Evolutionary conservation across 2,888 invertebrate species (phyloP).

Genomic region (Leptopilina syphax): DNA sequence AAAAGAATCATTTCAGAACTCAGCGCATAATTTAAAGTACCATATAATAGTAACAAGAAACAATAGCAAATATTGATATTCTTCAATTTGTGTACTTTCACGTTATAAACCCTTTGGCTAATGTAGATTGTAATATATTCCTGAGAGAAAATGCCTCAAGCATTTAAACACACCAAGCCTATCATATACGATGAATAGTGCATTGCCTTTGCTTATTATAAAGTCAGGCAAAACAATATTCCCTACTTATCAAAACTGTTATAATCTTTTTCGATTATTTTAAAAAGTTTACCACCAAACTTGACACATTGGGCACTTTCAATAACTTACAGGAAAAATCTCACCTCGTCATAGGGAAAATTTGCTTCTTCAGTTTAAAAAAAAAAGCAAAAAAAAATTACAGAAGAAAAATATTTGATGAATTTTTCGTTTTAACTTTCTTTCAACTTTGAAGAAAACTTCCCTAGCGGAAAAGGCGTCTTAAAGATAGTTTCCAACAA

Average conservation of each 20-base stretch:
- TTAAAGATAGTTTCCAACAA: constrained; percentile 1
- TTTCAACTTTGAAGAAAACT: constrained; percentile 13
- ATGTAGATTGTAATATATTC: constrained; percentile 12
- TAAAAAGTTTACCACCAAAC: constrained; percentile 4
- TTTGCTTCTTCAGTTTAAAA: background rate
- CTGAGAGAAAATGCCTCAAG: background rate
- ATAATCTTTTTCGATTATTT: constrained; percentile 10
- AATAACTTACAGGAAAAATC: constrained; percentile 4
- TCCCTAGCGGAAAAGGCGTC: constrained; percentile 6
- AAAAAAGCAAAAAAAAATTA: background rate
- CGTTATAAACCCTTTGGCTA: background rate
- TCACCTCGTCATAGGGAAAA: constrained; percentile 1
- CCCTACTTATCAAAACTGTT: background rate
- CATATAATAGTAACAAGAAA: background rate
- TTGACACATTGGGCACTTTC: background rate
- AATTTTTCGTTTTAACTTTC: constrained; percentile 12
- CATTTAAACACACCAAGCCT: constrained; percentile 6
- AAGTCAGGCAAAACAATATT: background rate
- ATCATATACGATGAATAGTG: constrained; percentile 6
- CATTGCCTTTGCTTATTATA: constrained; percentile 7
- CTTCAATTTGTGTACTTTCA: constrained; percentile 6
- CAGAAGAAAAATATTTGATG: constrained; percentile 9
- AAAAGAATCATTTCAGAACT: no score
- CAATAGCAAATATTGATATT: constrained; percentile 22
- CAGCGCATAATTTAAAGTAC: background rate